phyloP scores from a whole-genome alignment of 35 echinoderm and acorn worm genomes.

The Ptychodera flava region DNA sequence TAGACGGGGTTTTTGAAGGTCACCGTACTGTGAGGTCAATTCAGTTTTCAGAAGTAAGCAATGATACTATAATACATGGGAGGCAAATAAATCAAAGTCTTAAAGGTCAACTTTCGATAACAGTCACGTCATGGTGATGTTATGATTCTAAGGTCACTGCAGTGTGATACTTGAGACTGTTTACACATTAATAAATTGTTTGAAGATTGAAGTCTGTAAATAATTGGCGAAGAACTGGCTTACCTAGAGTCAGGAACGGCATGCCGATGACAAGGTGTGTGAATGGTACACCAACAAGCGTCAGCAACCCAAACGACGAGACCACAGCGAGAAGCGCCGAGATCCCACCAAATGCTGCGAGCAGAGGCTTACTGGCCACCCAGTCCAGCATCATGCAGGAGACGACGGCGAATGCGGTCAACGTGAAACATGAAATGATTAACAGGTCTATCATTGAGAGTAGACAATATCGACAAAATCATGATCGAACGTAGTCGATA shows the following conservation, averaged over 20 bases:
- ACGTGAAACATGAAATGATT: background rate
- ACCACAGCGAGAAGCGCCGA: conserved; percentile 26
- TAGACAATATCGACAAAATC: conserved; percentile 29
- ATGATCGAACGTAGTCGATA: conserved; percentile 44
- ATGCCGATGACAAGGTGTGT: conserved; percentile 16
- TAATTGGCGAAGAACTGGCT: no score
- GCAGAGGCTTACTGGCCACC: conserved; percentile 36
- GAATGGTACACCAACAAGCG: conserved; percentile 18
- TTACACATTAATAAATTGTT: no score
- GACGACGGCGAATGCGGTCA: conserved; percentile 21
- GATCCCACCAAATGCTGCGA: conserved; percentile 29
- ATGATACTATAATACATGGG: no score
- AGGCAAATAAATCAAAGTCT: no score
- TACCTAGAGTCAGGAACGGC: conserved; percentile 50
- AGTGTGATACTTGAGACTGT: no score
- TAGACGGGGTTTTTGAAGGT: no score
- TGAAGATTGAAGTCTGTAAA: no score
- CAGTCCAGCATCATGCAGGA: conserved; percentile 27
- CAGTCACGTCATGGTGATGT: no score
- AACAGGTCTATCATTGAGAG: background rate
- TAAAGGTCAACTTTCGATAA: no score
- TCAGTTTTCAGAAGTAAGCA: no score
- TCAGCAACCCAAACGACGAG: conserved; percentile 35
- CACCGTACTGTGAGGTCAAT: no score
- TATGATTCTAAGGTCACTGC: no score